phyloP scores from a whole-genome alignment of 1,140 invertebrate genomes.

The Amphibalanus amphitrite region DNA sequence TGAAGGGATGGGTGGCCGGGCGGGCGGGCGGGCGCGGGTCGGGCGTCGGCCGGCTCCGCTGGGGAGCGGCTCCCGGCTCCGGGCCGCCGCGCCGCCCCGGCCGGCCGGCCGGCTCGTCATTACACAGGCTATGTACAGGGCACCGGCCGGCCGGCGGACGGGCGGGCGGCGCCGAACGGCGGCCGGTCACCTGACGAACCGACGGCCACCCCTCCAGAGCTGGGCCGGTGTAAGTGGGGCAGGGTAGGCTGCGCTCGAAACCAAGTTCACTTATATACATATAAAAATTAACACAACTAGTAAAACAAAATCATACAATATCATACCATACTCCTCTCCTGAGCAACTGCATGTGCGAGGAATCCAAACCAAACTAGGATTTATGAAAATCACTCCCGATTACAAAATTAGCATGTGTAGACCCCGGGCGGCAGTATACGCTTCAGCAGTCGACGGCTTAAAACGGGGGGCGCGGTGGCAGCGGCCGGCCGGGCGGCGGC shows the following conservation, averaged over 20 bases:
- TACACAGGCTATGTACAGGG: background rate
- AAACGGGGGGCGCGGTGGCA: background rate
- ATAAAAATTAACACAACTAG: slow-evolving; percentile 2
- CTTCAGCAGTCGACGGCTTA: background rate
- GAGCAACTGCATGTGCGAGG: slow-evolving; percentile 1
- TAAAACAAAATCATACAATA: slow-evolving; percentile 2
- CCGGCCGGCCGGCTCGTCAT: background rate
- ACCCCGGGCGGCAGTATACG: background rate
- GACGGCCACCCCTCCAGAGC: background rate
- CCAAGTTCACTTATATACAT: background rate
- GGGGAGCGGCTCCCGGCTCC: no score
- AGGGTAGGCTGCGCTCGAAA: background rate
- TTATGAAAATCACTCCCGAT: background rate
- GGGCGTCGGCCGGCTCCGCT: no score
- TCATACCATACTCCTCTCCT: background rate
- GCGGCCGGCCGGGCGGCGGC: no score
- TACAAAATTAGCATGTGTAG: background rate
- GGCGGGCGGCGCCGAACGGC: no score
- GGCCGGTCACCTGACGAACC: no score
- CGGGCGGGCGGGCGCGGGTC: no score
- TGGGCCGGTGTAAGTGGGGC: background rate
- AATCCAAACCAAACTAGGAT: background rate
- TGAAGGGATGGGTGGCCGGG: background rate
- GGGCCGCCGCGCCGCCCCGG: no score
- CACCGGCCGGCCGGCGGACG: no score